A percentile compares a stretch with the other conserved stretches of the same genome.
Evolutionary conservation across 2,113 vertebrate genomes (phyloP).

Genomic region (Triplophysa siluroides): DNA sequence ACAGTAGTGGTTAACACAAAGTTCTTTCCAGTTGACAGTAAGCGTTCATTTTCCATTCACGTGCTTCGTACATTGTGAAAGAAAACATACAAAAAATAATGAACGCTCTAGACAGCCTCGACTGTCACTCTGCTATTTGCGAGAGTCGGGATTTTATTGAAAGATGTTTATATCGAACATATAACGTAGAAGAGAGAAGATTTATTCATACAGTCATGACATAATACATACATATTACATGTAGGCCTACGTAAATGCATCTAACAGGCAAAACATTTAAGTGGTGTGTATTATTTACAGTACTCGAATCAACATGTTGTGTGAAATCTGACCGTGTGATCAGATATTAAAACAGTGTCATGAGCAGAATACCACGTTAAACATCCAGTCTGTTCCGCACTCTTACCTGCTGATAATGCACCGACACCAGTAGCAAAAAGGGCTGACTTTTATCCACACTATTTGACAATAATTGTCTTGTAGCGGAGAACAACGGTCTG

Average conservation of each 20-base stretch:
- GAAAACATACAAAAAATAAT: not conserved
- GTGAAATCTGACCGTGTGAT: not conserved
- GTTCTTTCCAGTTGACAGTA: no score
- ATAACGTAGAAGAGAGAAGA: no score
- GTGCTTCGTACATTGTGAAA: not conserved
- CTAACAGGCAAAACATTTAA: not conserved
- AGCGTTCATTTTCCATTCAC: not conserved
- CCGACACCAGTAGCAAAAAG: not conserved
- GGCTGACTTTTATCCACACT: not conserved
- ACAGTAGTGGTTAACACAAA: no score
- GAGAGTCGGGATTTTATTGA: no score
- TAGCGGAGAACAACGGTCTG: not conserved
- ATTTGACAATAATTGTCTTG: not conserved
- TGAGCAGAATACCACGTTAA: not conserved
- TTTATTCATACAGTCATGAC: no score
- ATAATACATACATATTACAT: not conserved
- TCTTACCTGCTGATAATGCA: not conserved
- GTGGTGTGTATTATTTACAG: not conserved
- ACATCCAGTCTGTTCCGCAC: no score
- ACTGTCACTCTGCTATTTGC: no score
- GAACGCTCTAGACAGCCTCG: no score
- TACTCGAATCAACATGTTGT: not conserved
- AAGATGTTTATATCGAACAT: no score
- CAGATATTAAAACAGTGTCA: no score
- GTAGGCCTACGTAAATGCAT: not conserved